A percentile compares a stretch with the other conserved stretches of the same genome.
Conservation (phyloP, 2,888 invertebrate species). For the Taphrorychus bicolor region DNA sequence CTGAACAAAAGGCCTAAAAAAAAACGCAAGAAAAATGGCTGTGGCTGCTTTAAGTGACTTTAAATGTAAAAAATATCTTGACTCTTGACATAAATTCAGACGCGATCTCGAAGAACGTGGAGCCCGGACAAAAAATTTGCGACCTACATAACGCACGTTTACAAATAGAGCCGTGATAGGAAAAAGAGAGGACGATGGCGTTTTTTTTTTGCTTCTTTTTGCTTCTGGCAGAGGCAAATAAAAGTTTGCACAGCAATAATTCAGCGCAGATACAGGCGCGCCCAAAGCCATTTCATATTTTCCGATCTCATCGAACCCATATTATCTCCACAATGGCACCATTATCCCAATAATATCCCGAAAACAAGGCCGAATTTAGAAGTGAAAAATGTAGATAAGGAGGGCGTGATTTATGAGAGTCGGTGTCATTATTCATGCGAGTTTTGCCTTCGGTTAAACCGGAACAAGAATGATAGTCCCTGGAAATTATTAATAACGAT, state of each 20-base stretch:
- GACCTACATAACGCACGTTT: slow-evolving; percentile 2
- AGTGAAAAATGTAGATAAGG: slow-evolving; percentile 40
- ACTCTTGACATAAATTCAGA: slow-evolving; percentile 13
- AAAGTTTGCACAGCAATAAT: background rate
- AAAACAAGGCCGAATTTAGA: slow-evolving; percentile 30
- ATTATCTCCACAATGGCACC: slow-evolving; percentile 1
- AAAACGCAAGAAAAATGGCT: slow-evolving; percentile 2
- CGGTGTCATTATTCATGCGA: slow-evolving; percentile 38
- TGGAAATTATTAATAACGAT: slow-evolving; percentile 36
- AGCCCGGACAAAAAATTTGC: background rate
- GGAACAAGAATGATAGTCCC: slow-evolving; percentile 33
- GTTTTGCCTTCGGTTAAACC: slow-evolving; percentile 38
- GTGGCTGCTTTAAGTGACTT: slow-evolving; percentile 3
- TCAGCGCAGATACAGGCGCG: background rate
- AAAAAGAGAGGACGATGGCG: background rate
- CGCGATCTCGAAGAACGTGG: slow-evolving; percentile 8
- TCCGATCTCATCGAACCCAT: slow-evolving; percentile 7
- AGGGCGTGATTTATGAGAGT: slow-evolving; percentile 35
- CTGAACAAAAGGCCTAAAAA: background rate
- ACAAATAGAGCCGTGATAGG: slow-evolving; percentile 7
- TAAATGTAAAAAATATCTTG: slow-evolving; percentile 15
- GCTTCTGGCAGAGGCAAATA: background rate
- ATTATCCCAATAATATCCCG: slow-evolving; percentile 12
- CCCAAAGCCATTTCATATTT: background rate
- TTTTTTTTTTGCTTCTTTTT: background rate